These are phyloP conservation scores for Schizopygopsis pylzovi DNA, from an alignment of 2,797 vertebrate species.

Conservation along the genomic window DNA sequence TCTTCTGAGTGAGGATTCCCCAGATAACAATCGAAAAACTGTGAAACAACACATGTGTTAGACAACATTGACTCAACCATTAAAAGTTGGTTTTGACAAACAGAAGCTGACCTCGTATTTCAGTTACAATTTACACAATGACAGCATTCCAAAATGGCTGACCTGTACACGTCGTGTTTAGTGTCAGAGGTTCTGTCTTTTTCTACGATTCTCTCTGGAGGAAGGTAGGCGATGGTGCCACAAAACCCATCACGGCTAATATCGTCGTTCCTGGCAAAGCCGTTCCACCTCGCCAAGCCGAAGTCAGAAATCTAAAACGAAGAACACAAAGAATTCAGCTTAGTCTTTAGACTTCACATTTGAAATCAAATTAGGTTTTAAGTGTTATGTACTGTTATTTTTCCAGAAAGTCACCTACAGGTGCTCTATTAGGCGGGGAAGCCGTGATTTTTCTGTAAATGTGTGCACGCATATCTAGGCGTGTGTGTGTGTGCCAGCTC, in stretches of 20 bases:
- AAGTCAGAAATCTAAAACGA: slow-evolving; percentile 92
- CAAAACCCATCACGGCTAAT: slow-evolving; percentile 97
- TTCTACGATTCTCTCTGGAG: slow-evolving; percentile 95
- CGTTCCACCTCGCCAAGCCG: slow-evolving; percentile 95
- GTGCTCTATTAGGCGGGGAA: slow-evolving; percentile 3
- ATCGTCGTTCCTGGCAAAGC: slow-evolving; percentile 90
- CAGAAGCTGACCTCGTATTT: background rate
- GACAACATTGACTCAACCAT: background rate
- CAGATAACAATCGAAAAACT: slow-evolving; percentile 95
- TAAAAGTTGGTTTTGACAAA: background rate
- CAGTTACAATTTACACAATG: background rate
- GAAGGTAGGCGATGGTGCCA: slow-evolving; percentile 96
- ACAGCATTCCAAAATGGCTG: slow-evolving; percentile 48
- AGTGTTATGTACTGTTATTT: background rate
- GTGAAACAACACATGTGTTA: slow-evolving; percentile 4
- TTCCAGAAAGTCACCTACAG: slow-evolving; percentile 27
- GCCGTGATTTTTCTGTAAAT: slow-evolving; percentile 38
- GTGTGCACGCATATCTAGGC: slow-evolving; percentile 47
- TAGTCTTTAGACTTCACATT: background rate
- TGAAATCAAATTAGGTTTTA: background rate
- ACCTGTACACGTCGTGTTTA: slow-evolving; percentile 99
- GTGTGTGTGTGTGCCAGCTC: slow-evolving; percentile 58
- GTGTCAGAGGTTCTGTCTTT: slow-evolving; percentile 94
- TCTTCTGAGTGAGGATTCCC: slow-evolving; percentile 97
- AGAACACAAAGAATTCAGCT: background rate